These are phyloP conservation scores for Cerastis rubricosa DNA, from an alignment of 2,888 invertebrate species.

Conservation along the genomic window DNA sequence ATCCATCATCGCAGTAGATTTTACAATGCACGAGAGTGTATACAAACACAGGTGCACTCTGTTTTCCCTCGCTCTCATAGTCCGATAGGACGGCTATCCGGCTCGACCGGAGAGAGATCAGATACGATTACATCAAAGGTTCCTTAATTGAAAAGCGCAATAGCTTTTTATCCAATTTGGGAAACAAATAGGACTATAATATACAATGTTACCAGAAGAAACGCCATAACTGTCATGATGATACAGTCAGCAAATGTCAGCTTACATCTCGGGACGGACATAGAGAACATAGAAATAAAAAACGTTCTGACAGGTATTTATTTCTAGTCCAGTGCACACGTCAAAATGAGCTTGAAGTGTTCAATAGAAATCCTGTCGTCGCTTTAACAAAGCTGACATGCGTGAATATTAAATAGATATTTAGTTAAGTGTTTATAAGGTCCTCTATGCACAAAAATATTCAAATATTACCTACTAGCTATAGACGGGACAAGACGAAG, in stretches of 20 bases:
- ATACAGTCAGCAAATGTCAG: constrained; percentile 3
- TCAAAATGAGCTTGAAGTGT: constrained; percentile 24
- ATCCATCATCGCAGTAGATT: not conserved
- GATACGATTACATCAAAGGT: not conserved
- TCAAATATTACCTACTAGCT: no score
- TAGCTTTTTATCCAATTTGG: not conserved
- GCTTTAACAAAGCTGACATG: not conserved
- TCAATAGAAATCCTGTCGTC: not conserved
- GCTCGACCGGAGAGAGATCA: not conserved
- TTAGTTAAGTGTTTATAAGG: not conserved
- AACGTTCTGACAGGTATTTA: not conserved
- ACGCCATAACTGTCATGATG: not conserved
- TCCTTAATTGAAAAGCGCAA: not conserved
- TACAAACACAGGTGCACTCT: not conserved
- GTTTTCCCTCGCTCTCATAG: not conserved
- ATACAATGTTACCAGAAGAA: constrained; percentile 2
- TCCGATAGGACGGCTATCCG: not conserved
- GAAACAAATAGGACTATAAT: no score
- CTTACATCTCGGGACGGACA: not conserved
- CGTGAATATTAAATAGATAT: not conserved
- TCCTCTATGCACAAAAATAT: no score
- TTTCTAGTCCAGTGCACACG: constrained; percentile 7
- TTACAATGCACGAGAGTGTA: not conserved
- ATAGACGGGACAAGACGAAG: no score
- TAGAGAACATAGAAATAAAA: not conserved